A percentile compares a stretch with the other conserved stretches of the same genome.
Conservation (phyloP, 2,113 vertebrate species). For the Fulica atra region DNA sequence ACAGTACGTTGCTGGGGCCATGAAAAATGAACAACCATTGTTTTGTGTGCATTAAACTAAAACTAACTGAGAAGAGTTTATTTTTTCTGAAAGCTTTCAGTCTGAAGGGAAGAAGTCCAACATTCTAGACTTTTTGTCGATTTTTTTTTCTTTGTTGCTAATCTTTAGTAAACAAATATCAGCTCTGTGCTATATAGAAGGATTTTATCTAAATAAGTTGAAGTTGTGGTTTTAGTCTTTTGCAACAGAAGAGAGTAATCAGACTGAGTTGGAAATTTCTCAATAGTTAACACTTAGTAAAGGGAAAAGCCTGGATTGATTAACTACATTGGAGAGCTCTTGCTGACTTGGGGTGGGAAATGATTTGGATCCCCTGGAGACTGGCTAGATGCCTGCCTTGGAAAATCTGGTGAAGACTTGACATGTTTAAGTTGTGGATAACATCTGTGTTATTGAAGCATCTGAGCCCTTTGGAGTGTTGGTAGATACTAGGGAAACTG, state of each 20-base stretch:
- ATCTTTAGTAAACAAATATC: constrained; percentile 3
- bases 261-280: not conserved
- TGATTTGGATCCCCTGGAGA: not conserved
- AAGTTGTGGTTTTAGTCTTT: not conserved
- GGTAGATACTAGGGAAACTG: not conserved
- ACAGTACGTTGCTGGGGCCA: not conserved
- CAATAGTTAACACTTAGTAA: not conserved
- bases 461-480: not conserved
- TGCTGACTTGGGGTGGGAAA: not conserved
- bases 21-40: not conserved
- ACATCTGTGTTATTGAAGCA: not conserved
- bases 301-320: not conserved
- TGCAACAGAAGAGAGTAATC: not conserved
- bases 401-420: not conserved
- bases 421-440: not conserved
- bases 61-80: constrained; percentile 1
- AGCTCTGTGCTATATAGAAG: not conserved
- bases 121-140: not conserved
- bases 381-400: not conserved
- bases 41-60: not conserved
- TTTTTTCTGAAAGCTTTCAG: constrained; percentile 40
- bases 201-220: not conserved
- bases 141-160: constrained; percentile 4
- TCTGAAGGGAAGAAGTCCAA: not conserved
- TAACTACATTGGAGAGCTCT: not conserved